phyloP scores from a whole-genome alignment of 2,888 invertebrate genomes.

The Leucophenga montana region DNA sequence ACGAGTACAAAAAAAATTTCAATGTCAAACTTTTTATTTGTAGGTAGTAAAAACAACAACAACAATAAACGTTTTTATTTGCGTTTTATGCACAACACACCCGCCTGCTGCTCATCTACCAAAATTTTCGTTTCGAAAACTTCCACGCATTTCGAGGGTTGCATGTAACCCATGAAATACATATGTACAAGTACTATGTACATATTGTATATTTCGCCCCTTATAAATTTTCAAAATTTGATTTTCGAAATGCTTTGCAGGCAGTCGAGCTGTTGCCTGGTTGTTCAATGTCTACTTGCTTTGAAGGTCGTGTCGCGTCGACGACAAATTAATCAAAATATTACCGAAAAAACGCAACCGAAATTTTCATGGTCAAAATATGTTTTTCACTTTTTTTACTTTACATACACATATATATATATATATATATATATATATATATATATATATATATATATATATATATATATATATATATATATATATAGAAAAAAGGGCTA shows the following conservation, averaged over 20 bases:
- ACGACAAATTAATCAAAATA: slow-evolving; percentile 62
- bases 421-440: too few relatives aligned
- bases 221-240: slow-evolving; percentile 51
- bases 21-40: slow-evolving; percentile 49
- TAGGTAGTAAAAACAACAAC: slow-evolving; percentile 15
- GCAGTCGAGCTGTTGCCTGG: slow-evolving; percentile 33
- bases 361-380: slow-evolving; percentile 35
- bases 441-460: too few relatives aligned
- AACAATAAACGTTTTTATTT: slow-evolving; percentile 1
- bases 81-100: neutral
- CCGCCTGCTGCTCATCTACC: neutral
- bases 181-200: neutral
- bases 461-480: too few relatives aligned
- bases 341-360: slow-evolving; percentile 39
- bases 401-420: neutral
- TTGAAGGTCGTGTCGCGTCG: slow-evolving; percentile 42
- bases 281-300: slow-evolving; percentile 22
- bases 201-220: neutral
- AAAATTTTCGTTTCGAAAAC: too few relatives aligned
- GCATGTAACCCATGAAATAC: slow-evolving; percentile 23
- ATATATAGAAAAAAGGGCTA: too few relatives aligned
- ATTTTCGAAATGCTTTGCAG: slow-evolving; percentile 53
- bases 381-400: neutral
- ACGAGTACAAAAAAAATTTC: slow-evolving; percentile 42
- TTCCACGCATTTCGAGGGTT: neutral